phyloP scores from a whole-genome alignment of 1,140 invertebrate species.

The Vanessa atalanta region DNA sequence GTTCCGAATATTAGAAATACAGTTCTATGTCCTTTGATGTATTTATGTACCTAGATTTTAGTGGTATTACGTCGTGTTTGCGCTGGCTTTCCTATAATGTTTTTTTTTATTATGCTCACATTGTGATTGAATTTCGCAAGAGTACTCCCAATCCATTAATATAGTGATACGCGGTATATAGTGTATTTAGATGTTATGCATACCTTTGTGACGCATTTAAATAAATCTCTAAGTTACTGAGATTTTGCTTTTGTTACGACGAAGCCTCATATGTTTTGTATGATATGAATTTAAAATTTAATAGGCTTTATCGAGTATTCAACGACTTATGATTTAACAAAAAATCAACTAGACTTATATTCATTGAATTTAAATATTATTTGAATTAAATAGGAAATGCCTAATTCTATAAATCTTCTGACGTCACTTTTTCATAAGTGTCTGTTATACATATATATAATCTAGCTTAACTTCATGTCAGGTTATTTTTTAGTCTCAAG shows the following conservation, averaged over 20 bases:
- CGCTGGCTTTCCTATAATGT: conserved; percentile 30
- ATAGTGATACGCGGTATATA: conserved; percentile 13
- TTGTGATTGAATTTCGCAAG: conserved; percentile 38
- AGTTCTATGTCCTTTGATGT: conserved; percentile 48
- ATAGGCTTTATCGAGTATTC: too few relatives aligned
- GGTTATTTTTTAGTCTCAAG: too few relatives aligned
- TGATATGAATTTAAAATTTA: too few relatives aligned
- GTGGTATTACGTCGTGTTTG: conserved; percentile 42
- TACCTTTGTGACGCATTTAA: conserved; percentile 6
- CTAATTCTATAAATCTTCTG: too few relatives aligned
- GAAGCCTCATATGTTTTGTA: too few relatives aligned
- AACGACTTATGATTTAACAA: too few relatives aligned
- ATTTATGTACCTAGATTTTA: conserved; percentile 44
- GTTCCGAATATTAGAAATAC: conserved; percentile 45
- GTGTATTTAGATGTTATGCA: conserved; percentile 7
- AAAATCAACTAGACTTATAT: too few relatives aligned
- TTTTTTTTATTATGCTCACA: conserved; percentile 39
- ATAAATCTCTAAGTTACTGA: not conserved
- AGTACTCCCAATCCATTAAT: conserved; percentile 36
- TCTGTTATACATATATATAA: too few relatives aligned
- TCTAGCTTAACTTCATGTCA: too few relatives aligned
- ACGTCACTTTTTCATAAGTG: too few relatives aligned
- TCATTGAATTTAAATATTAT: too few relatives aligned
- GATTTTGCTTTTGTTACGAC: not conserved
- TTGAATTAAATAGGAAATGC: too few relatives aligned